phyloP scores from a whole-genome alignment of 2,888 invertebrate species.

The Callyntrura guangdongensis region DNA sequence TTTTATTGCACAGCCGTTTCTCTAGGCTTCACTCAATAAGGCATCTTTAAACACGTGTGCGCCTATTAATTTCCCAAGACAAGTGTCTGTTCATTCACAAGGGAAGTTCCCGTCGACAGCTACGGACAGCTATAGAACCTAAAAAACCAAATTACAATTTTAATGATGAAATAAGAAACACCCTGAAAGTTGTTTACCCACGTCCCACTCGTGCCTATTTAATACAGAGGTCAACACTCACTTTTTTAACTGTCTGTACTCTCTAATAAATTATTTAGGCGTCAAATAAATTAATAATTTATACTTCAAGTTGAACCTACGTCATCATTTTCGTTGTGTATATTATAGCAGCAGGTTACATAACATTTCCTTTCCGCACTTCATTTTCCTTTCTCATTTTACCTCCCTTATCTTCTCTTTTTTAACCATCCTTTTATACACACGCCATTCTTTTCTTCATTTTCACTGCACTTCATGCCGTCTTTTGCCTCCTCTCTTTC shows the following conservation, averaged over 20 bases:
- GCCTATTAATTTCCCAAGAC: no score
- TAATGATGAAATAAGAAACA: no score
- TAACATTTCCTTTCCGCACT: constrained; percentile 15
- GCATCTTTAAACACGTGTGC: no score
- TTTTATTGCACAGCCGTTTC: no score
- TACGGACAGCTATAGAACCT: no score
- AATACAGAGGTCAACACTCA: not conserved
- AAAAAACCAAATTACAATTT: no score
- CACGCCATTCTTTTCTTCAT: not conserved
- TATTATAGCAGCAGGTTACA: constrained; percentile 12
- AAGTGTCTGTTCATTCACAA: no score
- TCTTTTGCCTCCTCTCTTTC: not conserved
- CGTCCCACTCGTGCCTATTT: no score
- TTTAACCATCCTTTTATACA: not conserved
- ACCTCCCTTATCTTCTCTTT: not conserved
- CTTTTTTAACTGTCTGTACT: not conserved
- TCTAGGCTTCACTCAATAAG: no score
- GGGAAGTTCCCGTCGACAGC: no score
- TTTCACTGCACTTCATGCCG: not conserved
- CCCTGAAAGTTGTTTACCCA: no score
- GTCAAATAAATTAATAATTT: not conserved
- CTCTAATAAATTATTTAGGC: not conserved
- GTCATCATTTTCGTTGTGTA: not conserved
- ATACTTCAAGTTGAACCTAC: not conserved
- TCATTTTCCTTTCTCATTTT: not conserved